Percentiles rank a stretch among this genome's conserved stretches.
Evolutionary conservation across 2,797 vertebrate species (phyloP).

Genomic region (Sebastolobus alascanus): DNA sequence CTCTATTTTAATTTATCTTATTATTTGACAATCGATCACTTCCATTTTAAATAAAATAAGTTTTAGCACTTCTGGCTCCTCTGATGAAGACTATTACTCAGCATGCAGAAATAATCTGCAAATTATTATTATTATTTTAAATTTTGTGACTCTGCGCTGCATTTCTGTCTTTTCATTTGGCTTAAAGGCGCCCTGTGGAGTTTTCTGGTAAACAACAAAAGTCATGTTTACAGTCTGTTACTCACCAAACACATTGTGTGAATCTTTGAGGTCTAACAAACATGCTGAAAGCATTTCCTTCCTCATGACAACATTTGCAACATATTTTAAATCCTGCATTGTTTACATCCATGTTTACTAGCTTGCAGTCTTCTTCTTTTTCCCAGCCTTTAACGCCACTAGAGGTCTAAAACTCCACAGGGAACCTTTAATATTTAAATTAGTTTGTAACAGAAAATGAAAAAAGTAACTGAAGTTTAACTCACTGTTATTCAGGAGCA

Average conservation of each 20-base stretch:
- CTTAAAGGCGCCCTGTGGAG: not conserved
- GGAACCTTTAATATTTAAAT: too few relatives aligned
- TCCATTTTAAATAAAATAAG: not conserved
- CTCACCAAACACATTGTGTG: not conserved
- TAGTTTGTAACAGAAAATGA: not conserved
- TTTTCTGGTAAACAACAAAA: not conserved
- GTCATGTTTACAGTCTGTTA: not conserved
- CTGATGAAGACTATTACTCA: not conserved
- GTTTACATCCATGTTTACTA: not conserved
- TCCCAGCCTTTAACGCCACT: not conserved
- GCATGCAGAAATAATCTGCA: not conserved
- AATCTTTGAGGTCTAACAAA: not conserved
- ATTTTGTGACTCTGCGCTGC: too few relatives aligned
- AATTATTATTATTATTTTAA: not conserved
- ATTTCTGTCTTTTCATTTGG: not conserved
- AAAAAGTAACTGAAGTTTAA: not conserved
- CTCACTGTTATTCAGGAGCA: not conserved
- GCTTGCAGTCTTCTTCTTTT: not conserved
- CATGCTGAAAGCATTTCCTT: too few relatives aligned
- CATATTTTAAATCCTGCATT: not conserved
- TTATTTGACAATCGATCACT: not conserved
- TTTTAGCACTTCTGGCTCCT: not conserved
- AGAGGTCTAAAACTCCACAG: too few relatives aligned
- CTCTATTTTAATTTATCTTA: not conserved
- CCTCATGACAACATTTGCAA: not conserved